phyloP scores from a whole-genome alignment of 2,888 invertebrate genomes.

The Chloroclystis v-ata region DNA sequence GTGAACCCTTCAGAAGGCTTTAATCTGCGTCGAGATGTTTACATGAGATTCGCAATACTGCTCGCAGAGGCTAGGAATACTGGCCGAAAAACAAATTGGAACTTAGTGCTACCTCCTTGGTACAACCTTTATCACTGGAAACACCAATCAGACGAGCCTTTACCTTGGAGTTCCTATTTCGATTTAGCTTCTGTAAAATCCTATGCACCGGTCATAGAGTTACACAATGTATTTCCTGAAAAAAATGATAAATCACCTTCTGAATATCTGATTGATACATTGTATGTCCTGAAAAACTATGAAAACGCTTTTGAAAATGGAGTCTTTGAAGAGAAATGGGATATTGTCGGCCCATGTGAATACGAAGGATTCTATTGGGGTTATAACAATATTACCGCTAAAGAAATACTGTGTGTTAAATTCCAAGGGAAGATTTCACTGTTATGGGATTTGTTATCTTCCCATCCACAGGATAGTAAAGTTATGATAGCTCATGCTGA shows the following conservation, averaged over 20 bases:
- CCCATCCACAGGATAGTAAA: slow-evolving; percentile 60
- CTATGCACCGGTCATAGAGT: slow-evolving; percentile 92
- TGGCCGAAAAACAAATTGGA: slow-evolving; percentile 69
- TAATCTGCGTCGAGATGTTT: slow-evolving; percentile 97
- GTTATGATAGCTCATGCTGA: slow-evolving; percentile 89
- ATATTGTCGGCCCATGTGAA: slow-evolving; percentile 63
- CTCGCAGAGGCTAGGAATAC: slow-evolving; percentile 81
- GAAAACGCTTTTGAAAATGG: slow-evolving; percentile 90
- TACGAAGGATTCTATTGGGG: slow-evolving; percentile 81
- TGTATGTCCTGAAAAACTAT: slow-evolving; percentile 91
- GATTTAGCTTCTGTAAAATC: slow-evolving; percentile 85
- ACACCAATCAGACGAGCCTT: slow-evolving; percentile 74
- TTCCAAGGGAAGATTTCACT: slow-evolving; percentile 88
- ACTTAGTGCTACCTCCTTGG: slow-evolving; percentile 95
- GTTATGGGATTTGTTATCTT: slow-evolving; percentile 78
- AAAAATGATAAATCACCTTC: slow-evolving; percentile 19
- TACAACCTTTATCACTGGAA: slow-evolving; percentile 94
- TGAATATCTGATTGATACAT: slow-evolving; percentile 80
- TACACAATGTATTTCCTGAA: slow-evolving; percentile 80
- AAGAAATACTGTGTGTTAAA: slow-evolving; percentile 84
- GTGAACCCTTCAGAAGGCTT: slow-evolving; percentile 98
- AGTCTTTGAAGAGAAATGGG: slow-evolving; percentile 90
- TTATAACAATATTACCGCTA: slow-evolving; percentile 82
- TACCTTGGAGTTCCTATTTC: slow-evolving; percentile 92
- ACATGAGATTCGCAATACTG: slow-evolving; percentile 93